A percentile compares a stretch with the other conserved stretches of the same genome.
phyloP scores from a whole-genome alignment of 2,797 vertebrate genomes.

The Sebastes vulpes region DNA sequence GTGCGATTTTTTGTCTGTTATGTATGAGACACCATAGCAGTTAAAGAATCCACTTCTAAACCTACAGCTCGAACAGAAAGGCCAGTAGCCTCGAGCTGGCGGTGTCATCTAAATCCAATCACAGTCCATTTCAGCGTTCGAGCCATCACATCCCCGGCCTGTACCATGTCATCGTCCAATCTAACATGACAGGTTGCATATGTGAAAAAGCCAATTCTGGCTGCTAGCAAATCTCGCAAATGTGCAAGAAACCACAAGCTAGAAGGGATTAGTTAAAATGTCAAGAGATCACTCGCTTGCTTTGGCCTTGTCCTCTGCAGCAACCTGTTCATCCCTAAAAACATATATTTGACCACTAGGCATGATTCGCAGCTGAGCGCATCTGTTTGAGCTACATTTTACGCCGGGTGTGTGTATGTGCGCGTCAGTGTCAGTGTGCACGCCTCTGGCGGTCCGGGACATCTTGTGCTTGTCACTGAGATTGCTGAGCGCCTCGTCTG shows the following conservation, averaged over 20 bases:
- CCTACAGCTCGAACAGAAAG: slow-evolving; percentile 81
- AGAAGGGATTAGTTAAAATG: slow-evolving; percentile 97
- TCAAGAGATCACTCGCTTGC: slow-evolving; percentile 89
- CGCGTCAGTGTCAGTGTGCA: slow-evolving; percentile 68
- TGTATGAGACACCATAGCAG: slow-evolving; percentile 76
- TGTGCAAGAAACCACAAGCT: slow-evolving; percentile 92
- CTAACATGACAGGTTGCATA: slow-evolving; percentile 95
- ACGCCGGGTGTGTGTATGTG: slow-evolving; percentile 49
- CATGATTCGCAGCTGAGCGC: slow-evolving; percentile 88
- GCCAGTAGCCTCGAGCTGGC: slow-evolving; percentile 80
- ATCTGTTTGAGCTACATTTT: slow-evolving; percentile 69
- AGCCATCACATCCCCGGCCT: slow-evolving; percentile 77
- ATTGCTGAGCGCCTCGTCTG: slow-evolving; percentile 84
- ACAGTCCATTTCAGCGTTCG: slow-evolving; percentile 89
- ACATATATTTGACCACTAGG: slow-evolving; percentile 91
- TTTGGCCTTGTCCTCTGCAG: slow-evolving; percentile 75
- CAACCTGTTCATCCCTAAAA: slow-evolving; percentile 97
- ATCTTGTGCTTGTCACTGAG: slow-evolving; percentile 94
- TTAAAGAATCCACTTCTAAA: slow-evolving; percentile 80
- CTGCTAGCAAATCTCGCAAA: slow-evolving; percentile 94
- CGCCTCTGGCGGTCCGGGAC: slow-evolving; percentile 89
- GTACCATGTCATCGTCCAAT: slow-evolving; percentile 86
- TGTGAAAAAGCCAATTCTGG: slow-evolving; percentile 97
- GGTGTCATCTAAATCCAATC: slow-evolving; percentile 88
- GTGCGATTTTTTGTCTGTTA: slow-evolving; percentile 55